phyloP scores from a whole-genome alignment of 1,140 invertebrate genomes.

The Dreissena polymorpha region DNA sequence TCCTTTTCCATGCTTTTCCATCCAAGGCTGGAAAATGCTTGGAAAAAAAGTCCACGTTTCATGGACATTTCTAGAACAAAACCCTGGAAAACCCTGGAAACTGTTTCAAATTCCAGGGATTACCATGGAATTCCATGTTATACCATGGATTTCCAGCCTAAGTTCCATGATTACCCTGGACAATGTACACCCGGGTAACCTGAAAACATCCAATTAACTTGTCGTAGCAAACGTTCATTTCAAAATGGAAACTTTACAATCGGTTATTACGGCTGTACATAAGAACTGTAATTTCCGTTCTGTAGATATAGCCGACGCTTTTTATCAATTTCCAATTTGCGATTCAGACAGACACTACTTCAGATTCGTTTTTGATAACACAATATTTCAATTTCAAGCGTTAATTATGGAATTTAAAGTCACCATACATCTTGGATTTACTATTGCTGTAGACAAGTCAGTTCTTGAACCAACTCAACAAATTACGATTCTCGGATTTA shows the following conservation, averaged over 20 bases:
- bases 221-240: constrained; percentile 9
- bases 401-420: constrained; percentile 16
- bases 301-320: constrained; percentile 25
- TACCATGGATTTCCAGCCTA: too few species aligned
- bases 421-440: constrained; percentile 13
- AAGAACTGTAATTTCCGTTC: constrained; percentile 39
- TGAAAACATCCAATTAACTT: constrained; percentile 13
- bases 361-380: too few species aligned
- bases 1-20: too few species aligned
- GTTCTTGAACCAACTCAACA: background rate
- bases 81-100: too few species aligned
- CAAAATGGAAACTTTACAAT: constrained; percentile 22
- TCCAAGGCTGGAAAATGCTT: too few species aligned
- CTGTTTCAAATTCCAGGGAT: too few species aligned
- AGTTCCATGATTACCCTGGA: too few species aligned
- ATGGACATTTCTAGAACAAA: too few species aligned
- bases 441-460: background rate
- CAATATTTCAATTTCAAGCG: too few species aligned
- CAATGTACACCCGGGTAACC: too few species aligned
- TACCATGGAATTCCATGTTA: too few species aligned
- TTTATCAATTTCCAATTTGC: background rate
- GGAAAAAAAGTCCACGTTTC: too few species aligned
- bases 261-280: background rate
- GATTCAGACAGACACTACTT: background rate
- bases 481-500: constrained; percentile 4